These are phyloP conservation scores for Meandrina meandrites DNA, from an alignment of 92 coral and sea anemone species.

Conservation along the genomic window DNA sequence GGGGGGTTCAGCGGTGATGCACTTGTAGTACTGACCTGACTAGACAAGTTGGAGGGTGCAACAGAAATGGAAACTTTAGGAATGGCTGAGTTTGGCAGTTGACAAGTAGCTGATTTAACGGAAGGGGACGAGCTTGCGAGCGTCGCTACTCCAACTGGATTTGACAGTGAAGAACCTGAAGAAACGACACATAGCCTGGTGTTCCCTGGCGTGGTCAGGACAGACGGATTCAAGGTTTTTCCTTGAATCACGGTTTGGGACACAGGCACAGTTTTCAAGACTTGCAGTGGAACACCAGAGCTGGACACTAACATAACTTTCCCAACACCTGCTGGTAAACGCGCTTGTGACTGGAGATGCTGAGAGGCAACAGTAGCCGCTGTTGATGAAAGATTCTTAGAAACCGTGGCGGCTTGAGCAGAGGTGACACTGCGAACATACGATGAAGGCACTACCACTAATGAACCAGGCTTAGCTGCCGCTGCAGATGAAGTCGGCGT, in stretches of 20 bases:
- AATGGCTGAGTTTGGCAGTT: conserved; percentile 16
- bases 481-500: neutral
- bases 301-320: conserved; percentile 43
- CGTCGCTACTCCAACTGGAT: neutral
- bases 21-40: conserved; percentile 19
- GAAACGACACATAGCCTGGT: neutral
- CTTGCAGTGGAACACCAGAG: conserved; percentile 27
- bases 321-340: conserved; percentile 20
- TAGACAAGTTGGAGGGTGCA: neutral
- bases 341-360: conserved; percentile 22
- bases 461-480: neutral
- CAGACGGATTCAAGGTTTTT: neutral
- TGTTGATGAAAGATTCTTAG: conserved; percentile 7
- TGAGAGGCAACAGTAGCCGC: neutral
- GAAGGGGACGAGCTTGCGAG: neutral
- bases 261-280: neutral
- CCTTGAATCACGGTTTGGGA: conserved; percentile 13
- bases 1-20: conserved; percentile 14
- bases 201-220: neutral
- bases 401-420: conserved; percentile 14
- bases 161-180: neutral
- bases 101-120: conserved; percentile 1
- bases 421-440: neutral
- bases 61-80: conserved; percentile 19
- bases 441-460: neutral